Conservation (phyloP, 2,113 vertebrate genomes). For the Thunnus thynnus region DNA sequence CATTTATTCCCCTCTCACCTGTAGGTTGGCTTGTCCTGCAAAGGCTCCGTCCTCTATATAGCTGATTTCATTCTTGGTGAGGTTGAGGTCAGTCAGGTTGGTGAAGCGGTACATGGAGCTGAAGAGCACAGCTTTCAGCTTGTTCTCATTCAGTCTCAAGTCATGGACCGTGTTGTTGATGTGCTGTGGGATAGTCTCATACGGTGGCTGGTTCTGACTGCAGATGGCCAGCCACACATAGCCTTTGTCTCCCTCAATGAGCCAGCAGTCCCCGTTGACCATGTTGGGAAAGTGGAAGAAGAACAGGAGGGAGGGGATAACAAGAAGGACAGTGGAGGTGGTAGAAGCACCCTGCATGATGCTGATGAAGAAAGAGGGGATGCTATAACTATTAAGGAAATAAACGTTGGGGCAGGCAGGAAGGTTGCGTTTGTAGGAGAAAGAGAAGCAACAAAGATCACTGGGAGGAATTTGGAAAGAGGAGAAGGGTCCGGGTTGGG, state of each 20-base stretch:
- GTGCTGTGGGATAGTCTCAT: conserved; percentile 98
- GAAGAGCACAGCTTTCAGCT: conserved; percentile 95
- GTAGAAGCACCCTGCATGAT: conserved; percentile 77
- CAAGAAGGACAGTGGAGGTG: conserved; percentile 59
- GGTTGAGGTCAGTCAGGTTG: conserved; percentile 97
- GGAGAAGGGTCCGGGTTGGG: conserved; percentile 45
- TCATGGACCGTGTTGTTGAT: conserved; percentile 99
- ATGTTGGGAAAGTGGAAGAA: conserved; percentile 82
- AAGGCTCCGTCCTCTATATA: conserved; percentile 98
- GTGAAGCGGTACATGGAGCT: conserved; percentile 96
- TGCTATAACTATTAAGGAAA: conserved; percentile 14
- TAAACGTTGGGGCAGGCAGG: background rate
- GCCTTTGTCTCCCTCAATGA: conserved; percentile 98
- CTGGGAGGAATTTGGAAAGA: conserved; percentile 36
- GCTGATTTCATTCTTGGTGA: conserved; percentile 98
- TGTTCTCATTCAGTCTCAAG: conserved; percentile 97
- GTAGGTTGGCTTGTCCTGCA: conserved; percentile 94
- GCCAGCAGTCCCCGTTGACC: conserved; percentile 94
- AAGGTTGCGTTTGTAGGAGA: conserved; percentile 40
- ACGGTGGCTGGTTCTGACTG: conserved; percentile 99
- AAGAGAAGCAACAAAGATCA: conserved; percentile 18
- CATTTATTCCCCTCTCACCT: conserved; percentile 79
- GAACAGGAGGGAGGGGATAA: conserved; percentile 71
- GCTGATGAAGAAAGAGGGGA: conserved; percentile 10
- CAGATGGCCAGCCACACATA: conserved; percentile 99